Evolutionary conservation across 2,888 invertebrate species (phyloP).

Genomic region (Thyatira batis): DNA sequence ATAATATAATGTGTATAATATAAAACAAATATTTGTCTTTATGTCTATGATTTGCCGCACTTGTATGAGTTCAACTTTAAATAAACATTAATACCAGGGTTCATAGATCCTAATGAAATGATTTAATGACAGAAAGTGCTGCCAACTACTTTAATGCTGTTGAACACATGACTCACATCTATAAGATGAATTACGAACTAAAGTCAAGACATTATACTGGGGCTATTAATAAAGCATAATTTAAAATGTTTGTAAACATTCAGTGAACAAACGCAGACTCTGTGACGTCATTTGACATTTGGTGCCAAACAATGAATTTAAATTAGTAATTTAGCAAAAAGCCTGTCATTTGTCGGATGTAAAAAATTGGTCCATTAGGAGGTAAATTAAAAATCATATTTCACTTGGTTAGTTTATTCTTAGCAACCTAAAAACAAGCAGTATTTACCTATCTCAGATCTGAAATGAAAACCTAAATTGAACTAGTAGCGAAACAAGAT

Average conservation of each 20-base stretch:
- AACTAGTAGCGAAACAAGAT: background rate
- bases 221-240: background rate
- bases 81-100: background rate
- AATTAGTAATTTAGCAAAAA: background rate
- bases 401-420: too few species aligned
- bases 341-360: background rate
- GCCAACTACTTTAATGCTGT: conserved; percentile 1
- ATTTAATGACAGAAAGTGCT: background rate
- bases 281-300: background rate
- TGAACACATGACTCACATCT: background rate
- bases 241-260: conserved; percentile 2
- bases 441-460: background rate
- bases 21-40: too few species aligned
- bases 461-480: too few species aligned
- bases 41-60: too few species aligned
- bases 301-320: background rate
- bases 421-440: background rate
- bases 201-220: conserved; percentile 1
- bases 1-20: too few species aligned
- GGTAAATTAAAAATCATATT: background rate
- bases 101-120: background rate
- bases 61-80: background rate
- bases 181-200: background rate
- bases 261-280: background rate
- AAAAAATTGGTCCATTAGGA: background rate